phyloP scores from a whole-genome alignment of 2,113 vertebrate genomes.

The Melierax canorus region DNA sequence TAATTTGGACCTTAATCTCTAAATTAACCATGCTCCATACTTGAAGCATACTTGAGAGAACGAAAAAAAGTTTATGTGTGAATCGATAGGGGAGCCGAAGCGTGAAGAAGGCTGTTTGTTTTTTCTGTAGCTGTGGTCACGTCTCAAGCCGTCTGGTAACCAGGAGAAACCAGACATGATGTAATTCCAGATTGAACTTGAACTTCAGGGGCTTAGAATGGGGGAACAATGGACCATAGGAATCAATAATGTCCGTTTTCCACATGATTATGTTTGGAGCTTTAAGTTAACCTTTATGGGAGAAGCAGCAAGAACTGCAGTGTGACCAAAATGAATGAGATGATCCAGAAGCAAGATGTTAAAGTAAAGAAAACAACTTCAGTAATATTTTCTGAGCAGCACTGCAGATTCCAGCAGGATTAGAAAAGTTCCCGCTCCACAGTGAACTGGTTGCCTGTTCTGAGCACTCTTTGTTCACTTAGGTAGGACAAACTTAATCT shows the following conservation, averaged over 20 bases:
- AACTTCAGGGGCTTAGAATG: slow-evolving; percentile 85
- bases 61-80: slow-evolving; percentile 80
- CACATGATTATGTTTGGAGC: slow-evolving; percentile 83
- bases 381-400: slow-evolving; percentile 69
- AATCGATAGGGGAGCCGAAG: slow-evolving; percentile 83
- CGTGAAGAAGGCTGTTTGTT: slow-evolving; percentile 87
- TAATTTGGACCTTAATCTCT: slow-evolving; percentile 97
- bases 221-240: slow-evolving; percentile 85
- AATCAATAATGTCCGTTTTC: slow-evolving; percentile 87
- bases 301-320: slow-evolving; percentile 69
- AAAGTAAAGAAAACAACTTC: slow-evolving; percentile 72
- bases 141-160: slow-evolving; percentile 91
- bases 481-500: slow-evolving; percentile 99
- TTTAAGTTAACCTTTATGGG: slow-evolving; percentile 78
- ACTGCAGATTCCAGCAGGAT: slow-evolving; percentile 76
- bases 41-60: slow-evolving; percentile 82
- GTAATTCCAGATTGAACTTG: slow-evolving; percentile 91
- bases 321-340: slow-evolving; percentile 69
- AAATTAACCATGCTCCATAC: slow-evolving; percentile 88
- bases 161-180: slow-evolving; percentile 93
- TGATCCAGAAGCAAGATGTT: slow-evolving; percentile 73
- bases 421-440: slow-evolving; percentile 76
- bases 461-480: slow-evolving; percentile 91
- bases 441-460: slow-evolving; percentile 79
- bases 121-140: slow-evolving; percentile 87